Percentiles rank a stretch among this genome's conserved stretches.
Conservation (phyloP, 2,888 invertebrate species). For the Cataglyphis altisquamis region DNA sequence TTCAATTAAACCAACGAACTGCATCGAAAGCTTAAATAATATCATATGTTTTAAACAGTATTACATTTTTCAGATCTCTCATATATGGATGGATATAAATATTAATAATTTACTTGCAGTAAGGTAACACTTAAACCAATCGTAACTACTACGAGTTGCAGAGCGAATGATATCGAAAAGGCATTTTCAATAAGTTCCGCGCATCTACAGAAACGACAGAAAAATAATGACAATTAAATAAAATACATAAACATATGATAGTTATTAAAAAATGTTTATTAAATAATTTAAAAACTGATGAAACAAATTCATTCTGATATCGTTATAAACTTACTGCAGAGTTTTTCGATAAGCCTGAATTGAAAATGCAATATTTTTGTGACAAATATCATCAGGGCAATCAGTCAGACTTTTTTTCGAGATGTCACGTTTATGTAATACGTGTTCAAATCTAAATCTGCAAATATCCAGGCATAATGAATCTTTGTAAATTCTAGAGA, state of each 20-base stretch:
- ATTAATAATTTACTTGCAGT: slow-evolving; percentile 28
- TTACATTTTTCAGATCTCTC: neutral
- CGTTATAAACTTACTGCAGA: slow-evolving; percentile 26
- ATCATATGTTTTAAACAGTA: neutral
- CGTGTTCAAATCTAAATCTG: slow-evolving; percentile 21
- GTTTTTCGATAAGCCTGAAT: slow-evolving; percentile 11
- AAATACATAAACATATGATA: neutral
- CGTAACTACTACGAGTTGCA: slow-evolving; percentile 25
- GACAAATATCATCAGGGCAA: neutral
- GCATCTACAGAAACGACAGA: slow-evolving; percentile 11
- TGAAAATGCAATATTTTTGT: slow-evolving; percentile 2
- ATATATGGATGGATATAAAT: neutral
- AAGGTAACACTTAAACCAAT: slow-evolving; percentile 44
- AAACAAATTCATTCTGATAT: neutral
- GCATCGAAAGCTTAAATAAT: neutral
- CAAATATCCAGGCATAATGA: neutral
- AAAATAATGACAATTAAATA: neutral
- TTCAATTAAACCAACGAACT: neutral
- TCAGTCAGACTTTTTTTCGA: neutral
- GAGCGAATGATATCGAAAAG: slow-evolving; percentile 16
- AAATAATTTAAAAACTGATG: neutral
- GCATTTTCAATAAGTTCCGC: slow-evolving; percentile 35
- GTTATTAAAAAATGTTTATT: slow-evolving; percentile 1
- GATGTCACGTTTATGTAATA: neutral
- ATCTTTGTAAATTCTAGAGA: neutral